A percentile compares a stretch with the other conserved stretches of the same genome.
Conservation (phyloP, 2,888 invertebrate genomes). For the Eugnorisma glareosa region DNA sequence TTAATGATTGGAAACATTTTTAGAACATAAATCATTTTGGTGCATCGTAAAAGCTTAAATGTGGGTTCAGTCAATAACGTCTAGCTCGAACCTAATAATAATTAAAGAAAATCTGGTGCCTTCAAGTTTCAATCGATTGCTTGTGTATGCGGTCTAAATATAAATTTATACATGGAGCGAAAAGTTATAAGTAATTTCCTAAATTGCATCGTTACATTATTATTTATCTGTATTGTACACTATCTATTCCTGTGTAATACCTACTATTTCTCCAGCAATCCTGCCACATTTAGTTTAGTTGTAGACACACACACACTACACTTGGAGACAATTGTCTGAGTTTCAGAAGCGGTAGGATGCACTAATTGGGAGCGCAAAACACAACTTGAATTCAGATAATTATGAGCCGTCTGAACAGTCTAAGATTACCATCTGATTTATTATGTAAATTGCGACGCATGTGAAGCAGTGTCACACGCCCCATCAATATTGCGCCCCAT, state of each 20-base stretch:
- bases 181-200: too few species aligned
- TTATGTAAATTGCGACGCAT: not conserved
- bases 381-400: not conserved
- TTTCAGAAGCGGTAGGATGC: not conserved
- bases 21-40: not conserved
- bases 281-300: not conserved
- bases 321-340: not conserved
- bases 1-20: not conserved
- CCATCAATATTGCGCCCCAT: not conserved
- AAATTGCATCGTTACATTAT: not conserved
- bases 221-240: not conserved
- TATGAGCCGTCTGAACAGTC: not conserved
- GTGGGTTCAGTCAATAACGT: not conserved
- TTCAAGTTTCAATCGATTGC: not conserved
- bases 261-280: not conserved
- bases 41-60: not conserved
- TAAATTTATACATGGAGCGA: not conserved
- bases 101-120: not conserved
- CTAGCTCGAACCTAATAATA: not conserved
- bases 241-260: not conserved
- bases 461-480: not conserved
- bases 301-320: not conserved
- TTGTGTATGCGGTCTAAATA: not conserved
- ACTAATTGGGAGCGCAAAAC: slow-evolving; percentile 15
- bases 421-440: not conserved